A percentile compares a stretch with the other conserved stretches of the same genome.
phyloP scores from a whole-genome alignment of 2,113 vertebrate genomes.

The Mesitornis unicolor region DNA sequence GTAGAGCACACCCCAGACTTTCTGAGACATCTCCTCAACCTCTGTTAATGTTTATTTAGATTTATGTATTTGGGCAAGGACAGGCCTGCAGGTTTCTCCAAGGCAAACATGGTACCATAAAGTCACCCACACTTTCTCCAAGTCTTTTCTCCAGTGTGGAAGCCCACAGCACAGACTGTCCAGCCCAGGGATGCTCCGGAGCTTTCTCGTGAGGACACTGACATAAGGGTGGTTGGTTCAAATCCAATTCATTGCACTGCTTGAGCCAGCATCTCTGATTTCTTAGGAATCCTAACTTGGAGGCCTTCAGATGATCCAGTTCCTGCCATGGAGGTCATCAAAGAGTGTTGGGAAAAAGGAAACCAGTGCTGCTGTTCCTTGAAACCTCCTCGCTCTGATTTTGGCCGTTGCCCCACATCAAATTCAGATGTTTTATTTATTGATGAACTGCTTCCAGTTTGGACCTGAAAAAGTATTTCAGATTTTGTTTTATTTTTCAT shows the following conservation, averaged over 20 bases:
- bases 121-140: not conserved
- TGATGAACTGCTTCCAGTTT: not conserved
- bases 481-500: not conserved
- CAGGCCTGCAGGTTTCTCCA: not conserved
- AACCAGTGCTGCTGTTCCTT: not conserved
- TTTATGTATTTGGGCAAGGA: not conserved
- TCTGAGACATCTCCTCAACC: not conserved
- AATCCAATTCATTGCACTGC: not conserved
- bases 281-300: not conserved
- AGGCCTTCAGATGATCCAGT: not conserved
- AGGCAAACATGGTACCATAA: not conserved
- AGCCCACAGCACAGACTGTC: not conserved
- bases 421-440: not conserved
- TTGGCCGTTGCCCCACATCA: not conserved
- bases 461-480: not conserved
- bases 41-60: not conserved
- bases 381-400: not conserved
- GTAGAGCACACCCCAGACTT: not conserved
- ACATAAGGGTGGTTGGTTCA: not conserved
- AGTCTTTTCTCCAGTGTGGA: not conserved
- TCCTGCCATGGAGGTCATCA: not conserved
- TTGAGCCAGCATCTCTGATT: not conserved
- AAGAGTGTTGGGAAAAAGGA: not conserved
- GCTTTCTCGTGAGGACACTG: not conserved
- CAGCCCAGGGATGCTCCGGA: not conserved